Conservation (phyloP, 2,113 vertebrate species). For the Otus sunia region DNA sequence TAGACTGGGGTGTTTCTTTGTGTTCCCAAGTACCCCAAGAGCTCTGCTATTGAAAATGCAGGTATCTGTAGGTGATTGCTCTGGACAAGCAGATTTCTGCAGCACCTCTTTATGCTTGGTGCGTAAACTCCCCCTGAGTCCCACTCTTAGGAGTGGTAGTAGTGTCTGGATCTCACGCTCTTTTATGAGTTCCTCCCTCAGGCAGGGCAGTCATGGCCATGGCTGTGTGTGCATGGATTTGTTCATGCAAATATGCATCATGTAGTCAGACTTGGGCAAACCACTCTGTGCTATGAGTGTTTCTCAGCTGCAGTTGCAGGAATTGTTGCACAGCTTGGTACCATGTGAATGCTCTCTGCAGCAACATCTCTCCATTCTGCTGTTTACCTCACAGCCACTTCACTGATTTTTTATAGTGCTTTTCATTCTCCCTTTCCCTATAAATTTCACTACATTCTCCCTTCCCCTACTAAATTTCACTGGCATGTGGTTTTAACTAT, state of each 20-base stretch:
- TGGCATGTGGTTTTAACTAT: background rate
- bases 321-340: background rate
- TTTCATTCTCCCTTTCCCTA: background rate
- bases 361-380: background rate
- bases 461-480: background rate
- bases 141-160: background rate
- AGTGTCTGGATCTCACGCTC: background rate
- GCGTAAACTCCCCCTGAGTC: background rate
- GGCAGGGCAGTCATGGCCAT: background rate
- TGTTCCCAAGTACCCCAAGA: background rate
- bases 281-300: background rate
- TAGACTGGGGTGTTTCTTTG: background rate
- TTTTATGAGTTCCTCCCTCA: background rate
- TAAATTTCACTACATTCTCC: background rate
- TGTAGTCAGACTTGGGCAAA: background rate
- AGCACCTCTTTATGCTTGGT: background rate
- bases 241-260: background rate
- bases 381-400: background rate
- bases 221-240: background rate
- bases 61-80: background rate
- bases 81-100: background rate
- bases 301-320: background rate
- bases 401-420: background rate
- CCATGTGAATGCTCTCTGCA: fast-evolving
- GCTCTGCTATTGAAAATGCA: background rate